These are phyloP conservation scores for Lathamus discolor DNA, from an alignment of 2,113 vertebrate species.

Conservation along the genomic window DNA sequence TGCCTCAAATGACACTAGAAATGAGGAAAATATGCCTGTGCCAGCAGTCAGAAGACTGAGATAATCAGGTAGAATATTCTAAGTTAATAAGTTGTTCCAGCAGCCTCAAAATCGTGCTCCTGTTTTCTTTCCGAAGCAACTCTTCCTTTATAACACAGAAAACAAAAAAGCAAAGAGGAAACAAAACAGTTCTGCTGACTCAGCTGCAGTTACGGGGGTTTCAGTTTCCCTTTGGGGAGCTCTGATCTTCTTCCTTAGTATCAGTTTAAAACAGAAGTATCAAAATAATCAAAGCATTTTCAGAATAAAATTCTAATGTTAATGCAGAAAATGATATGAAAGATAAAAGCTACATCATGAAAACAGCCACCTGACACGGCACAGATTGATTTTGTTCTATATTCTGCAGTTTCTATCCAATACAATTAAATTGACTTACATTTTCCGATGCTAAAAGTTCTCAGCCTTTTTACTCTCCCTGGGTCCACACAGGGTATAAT, in stretches of 20 bases:
- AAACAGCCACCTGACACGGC: background rate
- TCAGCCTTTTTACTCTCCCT: background rate
- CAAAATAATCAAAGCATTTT: background rate
- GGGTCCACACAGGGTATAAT: background rate
- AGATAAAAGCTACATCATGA: background rate
- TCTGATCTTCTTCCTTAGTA: background rate
- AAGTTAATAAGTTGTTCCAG: background rate
- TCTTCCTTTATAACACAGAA: background rate
- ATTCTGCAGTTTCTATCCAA: background rate
- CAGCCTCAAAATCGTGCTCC: background rate
- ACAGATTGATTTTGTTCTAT: background rate
- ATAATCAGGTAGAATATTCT: background rate
- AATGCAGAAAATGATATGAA: background rate
- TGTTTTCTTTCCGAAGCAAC: background rate
- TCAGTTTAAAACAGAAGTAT: background rate
- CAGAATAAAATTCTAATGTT: background rate
- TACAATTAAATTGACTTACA: background rate
- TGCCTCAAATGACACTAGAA: constrained; percentile 23
- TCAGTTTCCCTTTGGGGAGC: background rate
- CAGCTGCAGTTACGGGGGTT: background rate
- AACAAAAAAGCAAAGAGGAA: background rate
- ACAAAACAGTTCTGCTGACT: background rate
- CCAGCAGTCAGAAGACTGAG: background rate
- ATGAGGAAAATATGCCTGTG: background rate
- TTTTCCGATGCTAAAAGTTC: background rate